Conservation (phyloP, 2,888 invertebrate species). For the Pristionchus arcanus region DNA sequence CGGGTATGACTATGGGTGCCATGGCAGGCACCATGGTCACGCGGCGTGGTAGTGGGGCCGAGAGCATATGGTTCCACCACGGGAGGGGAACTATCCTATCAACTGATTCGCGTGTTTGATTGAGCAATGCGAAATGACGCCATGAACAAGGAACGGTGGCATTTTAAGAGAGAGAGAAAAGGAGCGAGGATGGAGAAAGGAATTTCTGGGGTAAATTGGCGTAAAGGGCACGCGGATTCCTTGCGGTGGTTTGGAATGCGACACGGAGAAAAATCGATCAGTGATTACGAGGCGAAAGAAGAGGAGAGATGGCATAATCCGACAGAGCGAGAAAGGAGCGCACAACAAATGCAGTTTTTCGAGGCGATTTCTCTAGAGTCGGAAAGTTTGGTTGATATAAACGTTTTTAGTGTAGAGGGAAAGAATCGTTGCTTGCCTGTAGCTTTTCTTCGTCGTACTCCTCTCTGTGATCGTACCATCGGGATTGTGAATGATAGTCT, state of each 20-base stretch:
- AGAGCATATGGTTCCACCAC: neutral
- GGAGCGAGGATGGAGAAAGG: neutral
- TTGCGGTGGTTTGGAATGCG: neutral
- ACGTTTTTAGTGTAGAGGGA: neutral
- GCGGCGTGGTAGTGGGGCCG: neutral
- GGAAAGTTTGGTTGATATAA: neutral
- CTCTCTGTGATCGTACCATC: conserved; percentile 76
- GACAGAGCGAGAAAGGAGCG: neutral
- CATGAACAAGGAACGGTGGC: neutral
- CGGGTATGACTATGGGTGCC: conserved; percentile 15
- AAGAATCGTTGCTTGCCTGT: conserved; percentile 60
- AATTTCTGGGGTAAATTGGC: neutral
- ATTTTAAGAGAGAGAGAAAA: neutral
- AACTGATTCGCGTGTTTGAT: conserved; percentile 26
- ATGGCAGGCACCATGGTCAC: conserved; percentile 25
- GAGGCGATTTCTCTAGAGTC: neutral
- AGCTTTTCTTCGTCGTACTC: conserved; percentile 71
- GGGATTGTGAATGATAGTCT: conserved; percentile 73
- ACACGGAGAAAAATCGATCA: conserved; percentile 32
- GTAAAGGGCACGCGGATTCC: conserved; percentile 23
- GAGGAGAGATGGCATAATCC: conserved; percentile 31
- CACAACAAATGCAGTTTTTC: conserved; percentile 29
- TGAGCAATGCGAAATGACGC: conserved; percentile 31
- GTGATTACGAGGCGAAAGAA: conserved; percentile 20
- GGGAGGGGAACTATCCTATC: neutral